These are phyloP conservation scores for Hipparchia semele DNA, from an alignment of 2,888 invertebrate species.

Conservation along the genomic window DNA sequence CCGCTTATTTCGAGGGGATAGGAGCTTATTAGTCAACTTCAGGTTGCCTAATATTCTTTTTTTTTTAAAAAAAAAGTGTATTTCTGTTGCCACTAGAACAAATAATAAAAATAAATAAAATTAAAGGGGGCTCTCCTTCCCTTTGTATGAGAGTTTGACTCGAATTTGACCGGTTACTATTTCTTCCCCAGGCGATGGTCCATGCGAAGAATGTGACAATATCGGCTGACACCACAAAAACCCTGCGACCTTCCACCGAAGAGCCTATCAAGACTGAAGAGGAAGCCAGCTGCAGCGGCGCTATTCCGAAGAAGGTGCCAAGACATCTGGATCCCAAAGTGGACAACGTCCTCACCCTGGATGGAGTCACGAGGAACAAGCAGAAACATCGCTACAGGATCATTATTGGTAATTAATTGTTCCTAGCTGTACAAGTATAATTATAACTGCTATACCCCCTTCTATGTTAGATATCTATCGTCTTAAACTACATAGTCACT, in stretches of 20 bases:
- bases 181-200: constrained; percentile 62
- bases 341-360: constrained; percentile 70
- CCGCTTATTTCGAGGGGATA: too few relatives aligned
- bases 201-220: constrained; percentile 70
- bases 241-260: constrained; percentile 57
- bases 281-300: constrained; percentile 39
- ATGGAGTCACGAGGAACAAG: constrained; percentile 78
- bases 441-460: too few relatives aligned
- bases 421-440: too few relatives aligned
- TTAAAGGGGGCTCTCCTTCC: too few relatives aligned
- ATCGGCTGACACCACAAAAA: constrained; percentile 63
- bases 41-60: too few relatives aligned
- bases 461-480: too few relatives aligned
- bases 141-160: too few relatives aligned
- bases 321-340: constrained; percentile 70
- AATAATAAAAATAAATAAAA: too few relatives aligned
- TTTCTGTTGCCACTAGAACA: too few relatives aligned
- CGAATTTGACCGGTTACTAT: neutral
- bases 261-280: constrained; percentile 39
- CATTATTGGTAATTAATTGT: constrained; percentile 65
- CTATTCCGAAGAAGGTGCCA: constrained; percentile 57
- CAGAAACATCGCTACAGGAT: constrained; percentile 80
- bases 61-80: too few relatives aligned
- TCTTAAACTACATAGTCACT: too few relatives aligned
- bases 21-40: too few relatives aligned